phyloP scores from a whole-genome alignment of 2,797 vertebrate genomes.

The Amphiprion clarkii region DNA sequence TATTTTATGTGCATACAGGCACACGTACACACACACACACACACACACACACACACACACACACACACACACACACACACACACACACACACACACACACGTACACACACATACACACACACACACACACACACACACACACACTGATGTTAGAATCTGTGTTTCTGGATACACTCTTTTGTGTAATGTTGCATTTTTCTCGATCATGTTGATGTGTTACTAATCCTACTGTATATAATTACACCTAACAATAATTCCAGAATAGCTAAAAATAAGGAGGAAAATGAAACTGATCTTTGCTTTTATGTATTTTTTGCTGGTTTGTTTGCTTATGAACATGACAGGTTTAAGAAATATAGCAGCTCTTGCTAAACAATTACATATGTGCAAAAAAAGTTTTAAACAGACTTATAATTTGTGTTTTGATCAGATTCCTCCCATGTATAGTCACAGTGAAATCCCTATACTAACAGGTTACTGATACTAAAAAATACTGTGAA shows the following conservation, averaged over 20 bases:
- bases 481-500: background rate
- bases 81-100: background rate
- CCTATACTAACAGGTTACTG: background rate
- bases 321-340: background rate
- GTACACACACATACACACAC: background rate
- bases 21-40: background rate
- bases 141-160: slow-evolving; percentile 3
- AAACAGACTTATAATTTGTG: background rate
- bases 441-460: background rate
- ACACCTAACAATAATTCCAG: background rate
- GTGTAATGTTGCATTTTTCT: background rate
- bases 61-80: background rate
- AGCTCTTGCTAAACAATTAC: too few species aligned
- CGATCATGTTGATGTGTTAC: background rate
- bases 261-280: background rate
- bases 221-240: background rate
- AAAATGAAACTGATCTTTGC: background rate
- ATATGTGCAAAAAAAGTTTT: too few species aligned
- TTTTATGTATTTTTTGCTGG: background rate
- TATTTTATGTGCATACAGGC: slow-evolving; percentile 17
- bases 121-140: background rate
- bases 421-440: background rate
- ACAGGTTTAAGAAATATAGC: too few species aligned
- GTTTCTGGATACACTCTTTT: background rate
- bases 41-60: background rate